Conservation (phyloP, 2,888 invertebrate species). For the Synergus japonicus region DNA sequence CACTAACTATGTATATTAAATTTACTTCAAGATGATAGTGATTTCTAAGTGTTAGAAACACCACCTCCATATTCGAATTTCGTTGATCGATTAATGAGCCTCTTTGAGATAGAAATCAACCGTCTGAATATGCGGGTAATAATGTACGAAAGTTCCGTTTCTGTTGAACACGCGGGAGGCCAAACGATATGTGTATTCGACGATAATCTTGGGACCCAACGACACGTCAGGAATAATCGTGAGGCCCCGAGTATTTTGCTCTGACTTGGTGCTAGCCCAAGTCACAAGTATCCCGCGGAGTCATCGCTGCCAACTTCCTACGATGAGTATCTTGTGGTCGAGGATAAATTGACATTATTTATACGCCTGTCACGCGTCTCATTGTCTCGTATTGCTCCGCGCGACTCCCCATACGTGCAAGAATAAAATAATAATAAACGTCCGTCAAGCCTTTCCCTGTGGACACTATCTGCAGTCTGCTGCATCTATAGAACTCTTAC, state of each 20-base stretch:
- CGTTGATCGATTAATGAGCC: constrained; percentile 50
- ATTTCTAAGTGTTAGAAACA: constrained; percentile 8
- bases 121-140: constrained; percentile 50
- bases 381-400: constrained; percentile 67
- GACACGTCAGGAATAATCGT: constrained; percentile 6
- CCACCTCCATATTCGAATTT: constrained; percentile 47
- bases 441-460: constrained; percentile 40
- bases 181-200: constrained; percentile 51
- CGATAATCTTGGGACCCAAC: constrained; percentile 48
- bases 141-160: constrained; percentile 48
- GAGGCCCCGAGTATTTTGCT: background rate
- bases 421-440: constrained; percentile 67
- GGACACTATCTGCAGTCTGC: background rate
- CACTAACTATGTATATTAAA: background rate
- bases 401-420: constrained; percentile 58
- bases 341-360: constrained; percentile 71
- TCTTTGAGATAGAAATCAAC: constrained; percentile 52
- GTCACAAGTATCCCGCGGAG: constrained; percentile 37
- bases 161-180: constrained; percentile 49
- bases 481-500: background rate
- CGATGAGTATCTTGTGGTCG: constrained; percentile 71
- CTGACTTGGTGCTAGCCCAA: constrained; percentile 21
- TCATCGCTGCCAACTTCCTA: constrained; percentile 42
- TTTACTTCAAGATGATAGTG: background rate
- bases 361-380: constrained; percentile 70